Evolutionary conservation across 2,113 vertebrate genomes (phyloP).

Genomic region (western clawed frog (Xenopus tropicalis)): UCB_Xtro_10.0 CM004449.2:77564501-77565000

Average conservation of each 20-base stretch:
- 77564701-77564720: slow-evolving; percentile 96
- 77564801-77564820: slow-evolving; percentile 91
- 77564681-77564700: slow-evolving; percentile 95
- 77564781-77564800: slow-evolving; percentile 97
- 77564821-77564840: slow-evolving; percentile 94
- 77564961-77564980: slow-evolving; percentile 95
- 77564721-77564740: slow-evolving; percentile 82
- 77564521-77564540: too few species aligned
- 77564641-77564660: too few species aligned
- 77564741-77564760: slow-evolving; percentile 90
- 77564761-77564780: slow-evolving; percentile 88
- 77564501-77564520: too few species aligned
- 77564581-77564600: too few species aligned
- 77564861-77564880: too few species aligned
- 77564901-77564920: too few species aligned
- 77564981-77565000: slow-evolving; percentile 91
- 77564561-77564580: too few species aligned
- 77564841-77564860: slow-evolving; percentile 59
- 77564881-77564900: too few species aligned
- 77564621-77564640: too few species aligned
- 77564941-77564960: slow-evolving; percentile 98
- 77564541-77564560: too few species aligned
- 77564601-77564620: too few species aligned
- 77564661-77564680: slow-evolving; percentile 84
- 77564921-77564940: slow-evolving; percentile 72